phyloP scores from a whole-genome alignment of 2,113 vertebrate species.

The Emydura subglobosa region DNA sequence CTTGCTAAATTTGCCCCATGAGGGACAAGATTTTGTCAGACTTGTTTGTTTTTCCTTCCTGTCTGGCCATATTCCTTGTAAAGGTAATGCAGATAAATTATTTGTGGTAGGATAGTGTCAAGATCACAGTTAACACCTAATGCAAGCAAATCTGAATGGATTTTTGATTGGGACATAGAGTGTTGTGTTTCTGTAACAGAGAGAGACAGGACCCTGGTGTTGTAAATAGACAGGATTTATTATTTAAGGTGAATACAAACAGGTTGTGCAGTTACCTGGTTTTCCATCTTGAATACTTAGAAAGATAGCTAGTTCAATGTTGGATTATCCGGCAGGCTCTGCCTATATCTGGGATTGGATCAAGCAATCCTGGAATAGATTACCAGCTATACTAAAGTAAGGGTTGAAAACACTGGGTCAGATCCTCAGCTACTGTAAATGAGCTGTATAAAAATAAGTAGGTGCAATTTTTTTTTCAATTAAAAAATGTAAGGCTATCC shows the following conservation, averaged over 20 bases:
- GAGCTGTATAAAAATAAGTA: neutral
- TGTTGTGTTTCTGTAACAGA: neutral
- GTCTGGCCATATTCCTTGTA: neutral
- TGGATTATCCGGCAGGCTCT: neutral
- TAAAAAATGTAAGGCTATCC: neutral
- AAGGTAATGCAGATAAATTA: neutral
- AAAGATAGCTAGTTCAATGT: rapidly evolving
- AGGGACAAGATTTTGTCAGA: neutral
- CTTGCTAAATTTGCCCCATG: neutral
- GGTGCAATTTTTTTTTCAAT: neutral
- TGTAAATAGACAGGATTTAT: neutral
- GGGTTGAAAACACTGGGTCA: rapidly evolving
- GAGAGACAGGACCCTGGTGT: neutral
- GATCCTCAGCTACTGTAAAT: neutral
- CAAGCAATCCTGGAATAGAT: neutral
- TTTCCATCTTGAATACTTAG: neutral
- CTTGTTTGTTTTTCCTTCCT: neutral
- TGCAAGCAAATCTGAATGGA: neutral
- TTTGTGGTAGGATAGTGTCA: constrained; percentile 5
- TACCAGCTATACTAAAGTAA: neutral
- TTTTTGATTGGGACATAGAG: neutral
- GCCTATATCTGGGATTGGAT: neutral
- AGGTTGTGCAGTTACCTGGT: neutral
- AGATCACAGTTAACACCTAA: neutral
- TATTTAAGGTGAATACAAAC: neutral